Conservation (phyloP, 2,797 vertebrate genomes). For the Micromesistius poutassou region DNA sequence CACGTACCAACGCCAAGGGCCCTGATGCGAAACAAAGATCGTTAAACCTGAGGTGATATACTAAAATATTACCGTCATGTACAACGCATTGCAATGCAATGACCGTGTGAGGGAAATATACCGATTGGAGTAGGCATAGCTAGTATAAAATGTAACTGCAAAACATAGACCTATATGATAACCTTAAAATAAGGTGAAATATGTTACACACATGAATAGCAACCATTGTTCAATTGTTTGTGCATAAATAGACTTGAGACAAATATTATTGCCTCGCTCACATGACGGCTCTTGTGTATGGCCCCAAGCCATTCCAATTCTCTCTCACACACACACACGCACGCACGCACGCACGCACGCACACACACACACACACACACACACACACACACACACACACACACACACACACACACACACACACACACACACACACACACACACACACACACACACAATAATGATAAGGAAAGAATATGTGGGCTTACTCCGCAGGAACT, state of each 20-base stretch:
- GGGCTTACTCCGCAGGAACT: not conserved
- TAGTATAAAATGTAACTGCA: not conserved
- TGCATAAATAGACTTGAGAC: not conserved
- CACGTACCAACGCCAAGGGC: not conserved
- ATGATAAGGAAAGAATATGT: not conserved
- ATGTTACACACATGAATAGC: not conserved
- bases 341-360: not conserved
- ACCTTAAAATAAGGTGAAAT: not conserved
- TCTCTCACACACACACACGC: not conserved
- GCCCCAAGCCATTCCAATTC: not conserved
- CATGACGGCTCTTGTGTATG: not conserved
- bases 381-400: not conserved
- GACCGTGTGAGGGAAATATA: not conserved
- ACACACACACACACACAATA: not conserved
- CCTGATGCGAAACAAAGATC: not conserved
- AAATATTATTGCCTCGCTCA: conserved; percentile 4
- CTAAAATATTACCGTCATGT: not conserved
- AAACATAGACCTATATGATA: not conserved
- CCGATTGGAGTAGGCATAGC: not conserved
- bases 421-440: not conserved
- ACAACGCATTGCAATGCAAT: not conserved
- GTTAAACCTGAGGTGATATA: not conserved
- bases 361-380: not conserved
- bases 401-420: not conserved
- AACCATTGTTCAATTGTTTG: not conserved